Conservation (phyloP, 2,797 vertebrate species). For the Ptychadena robeensis region DNA sequence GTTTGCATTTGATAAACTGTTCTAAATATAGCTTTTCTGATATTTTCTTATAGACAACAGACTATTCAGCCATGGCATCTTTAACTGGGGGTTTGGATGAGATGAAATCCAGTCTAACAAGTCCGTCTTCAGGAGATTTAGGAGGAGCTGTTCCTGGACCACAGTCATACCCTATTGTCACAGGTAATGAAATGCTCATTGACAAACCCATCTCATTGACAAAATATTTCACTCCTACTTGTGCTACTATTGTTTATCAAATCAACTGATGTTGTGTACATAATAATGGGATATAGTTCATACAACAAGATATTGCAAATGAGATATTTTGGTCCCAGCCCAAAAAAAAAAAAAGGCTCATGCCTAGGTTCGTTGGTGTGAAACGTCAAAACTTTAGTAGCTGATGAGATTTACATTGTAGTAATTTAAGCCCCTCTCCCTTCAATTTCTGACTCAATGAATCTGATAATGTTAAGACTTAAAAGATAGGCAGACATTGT, state of each 20-base stretch:
- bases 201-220: no score
- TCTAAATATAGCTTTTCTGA: not conserved
- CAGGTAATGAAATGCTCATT: slow-evolving; percentile 88
- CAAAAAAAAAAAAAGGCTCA: no score
- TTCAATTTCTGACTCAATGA: no score
- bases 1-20: no score
- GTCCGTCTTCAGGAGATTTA: slow-evolving; percentile 88
- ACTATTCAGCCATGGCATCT: slow-evolving; percentile 95
- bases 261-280: not conserved
- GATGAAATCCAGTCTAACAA: slow-evolving; percentile 95
- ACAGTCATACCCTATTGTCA: slow-evolving; percentile 93
- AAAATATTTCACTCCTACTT: not conserved
- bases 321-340: no score
- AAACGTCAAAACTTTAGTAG: no score
- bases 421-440: no score
- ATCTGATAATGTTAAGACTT: no score
- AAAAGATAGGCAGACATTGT: no score
- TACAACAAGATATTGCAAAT: not conserved
- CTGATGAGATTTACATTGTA: no score
- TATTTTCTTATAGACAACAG: slow-evolving; percentile 82
- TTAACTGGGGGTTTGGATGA: slow-evolving; percentile 94
- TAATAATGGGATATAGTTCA: not conserved
- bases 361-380: no score
- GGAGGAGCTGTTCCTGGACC: slow-evolving; percentile 88
- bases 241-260: not conserved